Evolutionary conservation across 1,140 invertebrate species (phyloP).

Genomic region (Drosophila neocordata): DNA sequence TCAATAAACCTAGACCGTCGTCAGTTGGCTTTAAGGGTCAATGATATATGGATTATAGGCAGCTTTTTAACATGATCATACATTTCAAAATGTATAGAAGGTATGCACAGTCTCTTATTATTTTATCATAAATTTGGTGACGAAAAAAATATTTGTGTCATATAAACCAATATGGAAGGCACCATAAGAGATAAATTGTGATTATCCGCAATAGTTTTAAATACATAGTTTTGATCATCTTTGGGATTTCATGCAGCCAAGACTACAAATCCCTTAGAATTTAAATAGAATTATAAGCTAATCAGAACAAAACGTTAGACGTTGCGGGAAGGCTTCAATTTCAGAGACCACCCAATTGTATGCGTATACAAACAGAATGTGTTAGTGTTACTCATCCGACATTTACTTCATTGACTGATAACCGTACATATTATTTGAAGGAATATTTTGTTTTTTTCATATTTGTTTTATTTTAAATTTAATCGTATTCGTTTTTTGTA

Average conservation of each 20-base stretch:
- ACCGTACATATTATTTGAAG: constrained; percentile 44
- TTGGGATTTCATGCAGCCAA: constrained; percentile 27
- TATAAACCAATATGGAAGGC: background rate
- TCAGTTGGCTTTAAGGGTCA: constrained; percentile 9
- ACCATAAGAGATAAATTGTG: background rate
- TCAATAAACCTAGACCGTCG: constrained; percentile 15
- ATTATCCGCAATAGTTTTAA: constrained; percentile 18
- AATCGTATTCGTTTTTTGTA: constrained; percentile 3
- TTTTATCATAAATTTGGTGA: background rate
- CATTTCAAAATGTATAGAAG: constrained; percentile 10
- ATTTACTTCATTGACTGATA: constrained; percentile 76
- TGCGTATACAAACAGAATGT: constrained; percentile 27
- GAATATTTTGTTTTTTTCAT: constrained; percentile 29
- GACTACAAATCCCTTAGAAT: constrained; percentile 32
- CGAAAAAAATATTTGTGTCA: background rate
- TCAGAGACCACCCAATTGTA: constrained; percentile 1
- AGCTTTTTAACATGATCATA: constrained; percentile 16
- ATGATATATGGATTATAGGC: constrained; percentile 3
- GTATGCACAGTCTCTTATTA: background rate
- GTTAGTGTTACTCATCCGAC: constrained; percentile 55
- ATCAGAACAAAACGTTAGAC: constrained; percentile 59
- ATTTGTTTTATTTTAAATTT: constrained; percentile 23
- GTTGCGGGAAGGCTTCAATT: constrained; percentile 18
- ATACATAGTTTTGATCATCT: constrained; percentile 28
- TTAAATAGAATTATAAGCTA: constrained; percentile 42